Evolutionary conservation across 2,113 vertebrate genomes (phyloP).

Genomic region (Ciconia stormi): DNA sequence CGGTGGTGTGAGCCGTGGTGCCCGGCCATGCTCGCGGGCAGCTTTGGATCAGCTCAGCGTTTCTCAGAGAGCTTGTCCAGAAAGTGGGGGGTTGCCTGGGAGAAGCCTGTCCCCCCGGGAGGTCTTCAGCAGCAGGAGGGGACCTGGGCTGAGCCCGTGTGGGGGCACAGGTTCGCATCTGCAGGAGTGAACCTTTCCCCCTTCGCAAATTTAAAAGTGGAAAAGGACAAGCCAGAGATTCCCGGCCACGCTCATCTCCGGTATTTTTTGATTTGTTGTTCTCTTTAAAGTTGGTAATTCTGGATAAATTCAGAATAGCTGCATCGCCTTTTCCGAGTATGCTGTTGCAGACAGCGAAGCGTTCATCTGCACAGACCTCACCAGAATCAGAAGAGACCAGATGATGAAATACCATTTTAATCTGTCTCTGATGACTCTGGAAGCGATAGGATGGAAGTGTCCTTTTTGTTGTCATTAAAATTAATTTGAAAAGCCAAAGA

Average conservation of each 20-base stretch:
- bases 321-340: not conserved
- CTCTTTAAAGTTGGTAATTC: not conserved
- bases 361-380: not conserved
- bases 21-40: accelerated
- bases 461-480: not conserved
- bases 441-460: not conserved
- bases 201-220: not conserved
- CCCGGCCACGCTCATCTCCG: not conserved
- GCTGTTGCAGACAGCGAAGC: not conserved
- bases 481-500: not conserved
- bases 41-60: not conserved
- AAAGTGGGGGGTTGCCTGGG: no score
- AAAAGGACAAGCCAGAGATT: not conserved
- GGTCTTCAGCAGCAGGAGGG: not conserved
- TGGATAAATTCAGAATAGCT: not conserved
- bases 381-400: not conserved
- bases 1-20: not conserved
- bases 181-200: not conserved
- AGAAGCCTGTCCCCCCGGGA: not conserved
- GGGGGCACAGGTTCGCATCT: not conserved
- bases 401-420: not conserved
- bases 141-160: not conserved
- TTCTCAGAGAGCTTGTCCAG: not conserved
- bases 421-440: not conserved
- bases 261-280: not conserved